Evolutionary conservation across 1,140 invertebrate genomes (phyloP).

Genomic region (Prorops nasuta): DNA sequence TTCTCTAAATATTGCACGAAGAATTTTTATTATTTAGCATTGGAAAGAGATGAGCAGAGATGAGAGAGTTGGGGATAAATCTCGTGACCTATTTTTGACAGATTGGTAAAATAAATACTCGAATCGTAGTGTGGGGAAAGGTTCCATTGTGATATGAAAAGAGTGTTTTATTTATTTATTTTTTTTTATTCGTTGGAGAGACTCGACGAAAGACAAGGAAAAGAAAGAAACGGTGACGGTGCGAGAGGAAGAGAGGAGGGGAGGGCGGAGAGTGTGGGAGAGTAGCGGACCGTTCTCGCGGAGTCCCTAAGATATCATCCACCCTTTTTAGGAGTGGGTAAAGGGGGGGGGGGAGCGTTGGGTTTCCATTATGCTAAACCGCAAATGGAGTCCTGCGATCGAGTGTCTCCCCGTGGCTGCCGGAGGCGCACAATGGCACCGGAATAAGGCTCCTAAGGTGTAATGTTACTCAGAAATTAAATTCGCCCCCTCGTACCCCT

Average conservation of each 20-base stretch:
- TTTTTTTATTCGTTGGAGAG: background rate
- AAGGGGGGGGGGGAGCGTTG: slow-evolving; percentile 51
- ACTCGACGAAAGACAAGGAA: background rate
- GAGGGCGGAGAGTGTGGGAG: slow-evolving; percentile 14
- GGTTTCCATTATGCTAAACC: slow-evolving; percentile 59
- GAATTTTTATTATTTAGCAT: too few species aligned
- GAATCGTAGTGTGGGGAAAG: too few species aligned
- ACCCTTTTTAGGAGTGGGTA: too few species aligned
- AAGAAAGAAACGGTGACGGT: background rate
- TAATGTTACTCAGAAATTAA: slow-evolving; percentile 56
- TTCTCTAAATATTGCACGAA: too few species aligned
- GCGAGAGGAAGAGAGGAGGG: background rate
- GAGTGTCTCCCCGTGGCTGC: slow-evolving; percentile 47
- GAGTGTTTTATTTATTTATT: background rate
- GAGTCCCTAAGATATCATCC: too few species aligned
- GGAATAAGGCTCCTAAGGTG: slow-evolving; percentile 47
- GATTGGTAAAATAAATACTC: too few species aligned
- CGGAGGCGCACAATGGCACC: slow-evolving; percentile 41
- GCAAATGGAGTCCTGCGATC: slow-evolving; percentile 58
- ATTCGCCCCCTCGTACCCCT: slow-evolving; percentile 33
- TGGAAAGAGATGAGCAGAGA: too few species aligned
- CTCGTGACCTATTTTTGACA: too few species aligned
- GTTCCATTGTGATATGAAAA: too few species aligned
- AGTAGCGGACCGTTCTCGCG: slow-evolving; percentile 6
- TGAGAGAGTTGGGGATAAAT: too few species aligned